These are phyloP conservation scores for Ruditapes philippinarum DNA, from an alignment of 1,140 invertebrate species.

Conservation along the genomic window DNA sequence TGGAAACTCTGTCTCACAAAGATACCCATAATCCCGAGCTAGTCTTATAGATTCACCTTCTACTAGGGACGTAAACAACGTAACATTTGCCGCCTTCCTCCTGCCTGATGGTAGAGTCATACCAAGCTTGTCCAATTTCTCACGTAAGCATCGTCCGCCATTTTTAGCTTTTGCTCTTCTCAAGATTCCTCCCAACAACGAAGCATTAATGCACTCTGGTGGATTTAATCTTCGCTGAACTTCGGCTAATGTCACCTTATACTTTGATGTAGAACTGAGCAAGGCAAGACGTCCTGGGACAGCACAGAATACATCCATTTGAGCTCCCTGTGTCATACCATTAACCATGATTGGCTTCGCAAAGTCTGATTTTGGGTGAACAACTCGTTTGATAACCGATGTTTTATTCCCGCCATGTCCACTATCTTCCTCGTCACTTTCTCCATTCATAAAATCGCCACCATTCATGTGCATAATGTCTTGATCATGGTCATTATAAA, in stretches of 20 bases:
- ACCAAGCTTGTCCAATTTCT: conserved; percentile 99
- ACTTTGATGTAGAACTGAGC: conserved; percentile 99
- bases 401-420: conserved; percentile 37
- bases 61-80: conserved; percentile 97
- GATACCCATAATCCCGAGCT: conserved; percentile 98
- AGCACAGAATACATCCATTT: conserved; percentile 92
- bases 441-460: conserved; percentile 36
- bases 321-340: conserved; percentile 82
- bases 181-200: conserved; percentile 98
- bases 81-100: conserved; percentile 99
- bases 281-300: conserved; percentile 98
- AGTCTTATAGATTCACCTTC: conserved; percentile 99
- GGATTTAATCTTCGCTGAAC: conserved; percentile 98
- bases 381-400: conserved; percentile 55
- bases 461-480: conserved; percentile 44
- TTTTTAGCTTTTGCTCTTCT: conserved; percentile 99
- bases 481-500: conserved; percentile 39
- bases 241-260: conserved; percentile 99
- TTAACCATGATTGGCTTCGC: conserved; percentile 46
- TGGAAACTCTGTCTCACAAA: conserved; percentile 99
- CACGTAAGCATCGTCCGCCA: conserved; percentile 96
- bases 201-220: conserved; percentile 99
- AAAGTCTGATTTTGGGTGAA: conserved; percentile 49
- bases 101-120: conserved; percentile 99
- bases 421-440: conserved; percentile 16